phyloP scores from a whole-genome alignment of 2,113 vertebrate species.

The Prionailurus viverrinus region DNA sequence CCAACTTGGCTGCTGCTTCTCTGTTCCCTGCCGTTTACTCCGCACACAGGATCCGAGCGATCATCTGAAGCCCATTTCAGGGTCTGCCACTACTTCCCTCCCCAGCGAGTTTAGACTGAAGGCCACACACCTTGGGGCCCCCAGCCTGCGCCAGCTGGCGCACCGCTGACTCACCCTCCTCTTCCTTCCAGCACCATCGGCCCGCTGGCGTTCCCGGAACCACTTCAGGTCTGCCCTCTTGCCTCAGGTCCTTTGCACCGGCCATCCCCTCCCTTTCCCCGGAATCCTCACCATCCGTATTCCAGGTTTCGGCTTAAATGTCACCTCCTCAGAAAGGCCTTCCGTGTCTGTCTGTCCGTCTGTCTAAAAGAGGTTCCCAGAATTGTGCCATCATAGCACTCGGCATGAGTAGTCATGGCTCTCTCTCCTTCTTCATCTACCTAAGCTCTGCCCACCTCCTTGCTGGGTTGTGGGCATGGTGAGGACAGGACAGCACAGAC shows the following conservation, averaged over 20 bases:
- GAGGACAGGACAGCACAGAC: background rate
- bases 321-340: background rate
- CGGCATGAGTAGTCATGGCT: accelerated
- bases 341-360: background rate
- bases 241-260: background rate
- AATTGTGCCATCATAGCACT: background rate
- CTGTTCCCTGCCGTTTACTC: background rate
- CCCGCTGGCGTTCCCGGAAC: background rate
- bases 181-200: background rate
- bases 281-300: background rate
- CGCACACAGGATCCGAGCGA: background rate
- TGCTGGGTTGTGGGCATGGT: background rate
- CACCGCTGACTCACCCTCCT: background rate
- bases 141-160: background rate
- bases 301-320: background rate
- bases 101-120: background rate
- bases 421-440: background rate
- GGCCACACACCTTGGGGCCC: no score
- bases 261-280: background rate
- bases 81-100: no score
- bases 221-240: background rate
- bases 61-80: background rate
- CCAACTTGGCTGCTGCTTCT: background rate
- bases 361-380: background rate
- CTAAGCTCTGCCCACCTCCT: background rate